Evolutionary conservation across 1,140 invertebrate genomes (phyloP).

Genomic region (Holcopasites calliopsidis): DNA sequence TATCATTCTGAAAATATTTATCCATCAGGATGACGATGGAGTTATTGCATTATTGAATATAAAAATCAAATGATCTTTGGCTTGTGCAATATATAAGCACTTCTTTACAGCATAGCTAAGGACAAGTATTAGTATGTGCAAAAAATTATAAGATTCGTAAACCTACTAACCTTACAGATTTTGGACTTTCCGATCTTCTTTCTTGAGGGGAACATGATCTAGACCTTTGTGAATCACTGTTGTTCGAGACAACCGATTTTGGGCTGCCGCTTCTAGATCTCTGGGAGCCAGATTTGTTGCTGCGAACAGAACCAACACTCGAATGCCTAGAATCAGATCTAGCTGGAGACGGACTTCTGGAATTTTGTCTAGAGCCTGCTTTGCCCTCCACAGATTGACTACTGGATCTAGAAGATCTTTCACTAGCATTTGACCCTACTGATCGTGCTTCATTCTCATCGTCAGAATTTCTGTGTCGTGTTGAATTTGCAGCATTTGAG

Average conservation of each 20-base stretch:
- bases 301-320: conserved; percentile 66
- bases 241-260: conserved; percentile 67
- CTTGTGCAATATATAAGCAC: background rate
- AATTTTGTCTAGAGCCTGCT: conserved; percentile 56
- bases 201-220: conserved; percentile 61
- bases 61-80: too few relatives aligned
- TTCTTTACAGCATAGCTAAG: background rate
- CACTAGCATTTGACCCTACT: conserved; percentile 68
- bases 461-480: conserved; percentile 65
- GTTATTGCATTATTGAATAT: too few relatives aligned
- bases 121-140: background rate
- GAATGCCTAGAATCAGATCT: conserved; percentile 70
- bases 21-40: too few relatives aligned
- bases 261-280: conserved; percentile 71
- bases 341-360: conserved; percentile 68
- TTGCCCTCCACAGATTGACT: conserved; percentile 69
- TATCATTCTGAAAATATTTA: conserved; percentile 8
- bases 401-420: conserved; percentile 65
- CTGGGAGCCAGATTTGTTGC: conserved; percentile 67
- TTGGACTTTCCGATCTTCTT: conserved; percentile 65
- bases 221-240: conserved; percentile 71
- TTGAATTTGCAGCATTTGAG: conserved; percentile 59
- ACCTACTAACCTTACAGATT: conserved; percentile 53
- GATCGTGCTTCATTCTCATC: conserved; percentile 59
- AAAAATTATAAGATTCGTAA: background rate